Evolutionary conservation across 2,797 vertebrate species (phyloP).

Genomic region (Sebastes taczanowskii): DNA sequence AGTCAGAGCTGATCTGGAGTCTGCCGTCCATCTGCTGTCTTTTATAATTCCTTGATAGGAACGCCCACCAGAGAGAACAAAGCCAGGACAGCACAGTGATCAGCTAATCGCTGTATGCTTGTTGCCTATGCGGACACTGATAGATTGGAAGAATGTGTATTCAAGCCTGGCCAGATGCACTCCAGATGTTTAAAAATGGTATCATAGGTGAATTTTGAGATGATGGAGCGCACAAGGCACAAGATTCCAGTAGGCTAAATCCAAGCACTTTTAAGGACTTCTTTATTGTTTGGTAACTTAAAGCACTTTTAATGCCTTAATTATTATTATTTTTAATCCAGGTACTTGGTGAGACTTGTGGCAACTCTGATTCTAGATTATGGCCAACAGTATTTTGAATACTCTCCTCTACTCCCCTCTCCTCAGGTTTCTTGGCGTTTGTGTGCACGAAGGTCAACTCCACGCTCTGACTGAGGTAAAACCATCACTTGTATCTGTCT

Average conservation of each 20-base stretch:
- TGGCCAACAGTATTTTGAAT: not conserved
- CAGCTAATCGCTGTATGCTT: not conserved
- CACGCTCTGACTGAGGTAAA: conserved; percentile 95
- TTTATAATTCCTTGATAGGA: not conserved
- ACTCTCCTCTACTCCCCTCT: not conserved
- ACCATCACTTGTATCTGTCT: not conserved
- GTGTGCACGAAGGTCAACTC: conserved; percentile 95
- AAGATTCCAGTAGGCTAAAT: not conserved
- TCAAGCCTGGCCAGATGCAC: no score
- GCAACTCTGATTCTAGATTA: not conserved
- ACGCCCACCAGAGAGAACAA: not conserved
- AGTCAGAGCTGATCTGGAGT: no score
- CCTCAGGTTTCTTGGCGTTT: conserved; percentile 93
- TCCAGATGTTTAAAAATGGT: not conserved
- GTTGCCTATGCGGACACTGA: not conserved
- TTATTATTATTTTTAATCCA: no score
- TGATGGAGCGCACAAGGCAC: not conserved
- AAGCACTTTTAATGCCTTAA: not conserved
- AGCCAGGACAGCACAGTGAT: not conserved
- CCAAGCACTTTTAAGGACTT: not conserved
- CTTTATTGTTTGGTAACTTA: no score
- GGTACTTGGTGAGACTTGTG: not conserved
- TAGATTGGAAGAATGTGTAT: not conserved
- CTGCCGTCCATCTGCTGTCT: no score
- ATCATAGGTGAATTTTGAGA: not conserved